Evolutionary conservation across 2,888 invertebrate genomes (phyloP).

Genomic region (Calameuta filiformis): DNA sequence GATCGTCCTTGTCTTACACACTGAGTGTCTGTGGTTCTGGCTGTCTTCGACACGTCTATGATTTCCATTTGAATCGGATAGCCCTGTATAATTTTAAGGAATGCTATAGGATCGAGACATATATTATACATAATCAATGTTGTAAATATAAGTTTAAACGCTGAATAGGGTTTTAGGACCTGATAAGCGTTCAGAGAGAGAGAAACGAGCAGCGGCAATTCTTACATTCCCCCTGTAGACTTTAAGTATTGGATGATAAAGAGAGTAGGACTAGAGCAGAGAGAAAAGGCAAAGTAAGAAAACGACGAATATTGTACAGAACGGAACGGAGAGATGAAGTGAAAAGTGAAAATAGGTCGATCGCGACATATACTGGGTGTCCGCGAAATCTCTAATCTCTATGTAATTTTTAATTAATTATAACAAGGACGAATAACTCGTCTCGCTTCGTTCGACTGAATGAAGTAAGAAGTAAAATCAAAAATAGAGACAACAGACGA

Average conservation of each 20-base stretch:
- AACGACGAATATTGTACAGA: neutral
- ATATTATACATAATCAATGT: constrained; percentile 34
- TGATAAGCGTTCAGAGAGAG: neutral
- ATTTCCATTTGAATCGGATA: neutral
- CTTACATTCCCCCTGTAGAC: constrained; percentile 32
- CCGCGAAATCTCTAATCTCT: neutral
- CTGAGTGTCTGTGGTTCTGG: too few relatives aligned
- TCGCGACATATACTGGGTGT: neutral
- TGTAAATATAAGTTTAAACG: constrained; percentile 31
- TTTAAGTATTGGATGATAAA: neutral
- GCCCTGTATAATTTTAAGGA: neutral
- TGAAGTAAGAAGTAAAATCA: neutral
- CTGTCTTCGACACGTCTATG: neutral
- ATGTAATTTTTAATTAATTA: constrained; percentile 19
- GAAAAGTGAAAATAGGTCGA: neutral
- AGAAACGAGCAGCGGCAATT: neutral
- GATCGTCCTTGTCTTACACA: too few relatives aligned
- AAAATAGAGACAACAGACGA: neutral
- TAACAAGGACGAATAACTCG: neutral
- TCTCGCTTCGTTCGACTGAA: neutral
- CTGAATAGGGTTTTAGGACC: neutral
- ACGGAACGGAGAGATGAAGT: neutral
- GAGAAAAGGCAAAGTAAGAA: neutral
- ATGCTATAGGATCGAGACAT: constrained; percentile 5
- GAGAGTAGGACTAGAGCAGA: neutral